Evolutionary conservation across 2,888 invertebrate species (phyloP), one percentile per base, ranked within the genome.

Genomic region (Drosophila anomalata): DNA sequence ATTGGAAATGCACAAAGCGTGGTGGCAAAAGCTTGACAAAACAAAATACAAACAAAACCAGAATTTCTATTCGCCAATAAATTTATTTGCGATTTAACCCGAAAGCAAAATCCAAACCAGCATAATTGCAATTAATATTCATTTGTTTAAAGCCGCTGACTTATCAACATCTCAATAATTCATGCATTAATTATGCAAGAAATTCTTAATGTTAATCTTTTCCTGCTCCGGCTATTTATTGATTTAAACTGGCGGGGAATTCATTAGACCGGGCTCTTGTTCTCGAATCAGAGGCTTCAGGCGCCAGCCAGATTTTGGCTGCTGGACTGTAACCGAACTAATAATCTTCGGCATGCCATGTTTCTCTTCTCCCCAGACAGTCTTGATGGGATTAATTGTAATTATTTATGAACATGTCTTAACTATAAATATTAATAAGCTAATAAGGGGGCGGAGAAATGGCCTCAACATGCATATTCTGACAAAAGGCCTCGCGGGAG

Each of bases 1-100:
- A 83, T 79, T 75, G 79, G 50, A 70, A 75, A 87, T 87, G 77
- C 83, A 57, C 66, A 55, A 60, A 87, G 80, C 84, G 87, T 80
- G 81, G 63, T 58, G 51, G 12, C 47, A 14, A n/a, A 11, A 39
- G 14, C 20, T 14, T 4, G 14, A 33, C 26, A 33, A 55, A 59
- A 47, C n/a, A 7, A 14, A 7, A 29, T 5, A 6, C 12, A 17
- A 17, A 41, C 12, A 41, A 47, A 33, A 29, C 8, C 41, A 26
- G 24, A 22, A 50, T 17, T 41, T 41, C 41, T 41, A 41, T 41
- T 41, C 12, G 20, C 14, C 3, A n/a, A n/a, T 3, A 29, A 11
- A 47, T 17, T 17, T 17, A 17, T 17, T 17, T 33, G 9, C 39
- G 22, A 14, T n/a, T 39, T 24, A 50, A 41, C 52, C 41, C 29